phyloP scores from a whole-genome alignment of 2,113 vertebrate species.

The Pseudopipra pipra region DNA sequence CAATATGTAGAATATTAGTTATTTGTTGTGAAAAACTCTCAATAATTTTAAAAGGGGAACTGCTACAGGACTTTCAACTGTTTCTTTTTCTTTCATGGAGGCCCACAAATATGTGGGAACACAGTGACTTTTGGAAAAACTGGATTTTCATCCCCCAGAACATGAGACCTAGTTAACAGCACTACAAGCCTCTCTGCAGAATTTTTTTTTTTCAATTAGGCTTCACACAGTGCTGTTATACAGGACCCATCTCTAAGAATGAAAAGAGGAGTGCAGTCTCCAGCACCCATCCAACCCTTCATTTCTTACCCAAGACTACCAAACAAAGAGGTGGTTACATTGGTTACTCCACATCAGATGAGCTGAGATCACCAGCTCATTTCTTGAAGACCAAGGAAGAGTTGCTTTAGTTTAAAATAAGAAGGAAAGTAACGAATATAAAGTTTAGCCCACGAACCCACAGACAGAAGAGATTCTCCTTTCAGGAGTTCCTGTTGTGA shows the following conservation, averaged over 20 bases:
- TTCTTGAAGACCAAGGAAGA: neutral
- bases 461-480: constrained; percentile 50
- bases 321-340: neutral
- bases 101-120: neutral
- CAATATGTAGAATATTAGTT: neutral
- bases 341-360: neutral
- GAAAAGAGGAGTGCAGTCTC: neutral
- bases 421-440: constrained; percentile 33
- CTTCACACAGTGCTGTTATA: neutral
- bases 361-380: neutral
- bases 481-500: constrained; percentile 52
- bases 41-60: neutral
- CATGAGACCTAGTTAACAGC: constrained; percentile 18
- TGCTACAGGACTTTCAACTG: neutral
- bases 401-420: constrained; percentile 32
- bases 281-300: neutral
- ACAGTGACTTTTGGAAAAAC: constrained; percentile 40
- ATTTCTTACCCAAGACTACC: neutral
- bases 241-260: neutral
- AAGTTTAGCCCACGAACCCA: constrained; percentile 55
- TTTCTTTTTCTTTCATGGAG: neutral
- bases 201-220: neutral
- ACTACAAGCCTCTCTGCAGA: neutral
- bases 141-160: neutral
- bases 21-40: neutral